phyloP scores from a whole-genome alignment of 2,113 vertebrate genomes.

The Struthidea cinerea region DNA sequence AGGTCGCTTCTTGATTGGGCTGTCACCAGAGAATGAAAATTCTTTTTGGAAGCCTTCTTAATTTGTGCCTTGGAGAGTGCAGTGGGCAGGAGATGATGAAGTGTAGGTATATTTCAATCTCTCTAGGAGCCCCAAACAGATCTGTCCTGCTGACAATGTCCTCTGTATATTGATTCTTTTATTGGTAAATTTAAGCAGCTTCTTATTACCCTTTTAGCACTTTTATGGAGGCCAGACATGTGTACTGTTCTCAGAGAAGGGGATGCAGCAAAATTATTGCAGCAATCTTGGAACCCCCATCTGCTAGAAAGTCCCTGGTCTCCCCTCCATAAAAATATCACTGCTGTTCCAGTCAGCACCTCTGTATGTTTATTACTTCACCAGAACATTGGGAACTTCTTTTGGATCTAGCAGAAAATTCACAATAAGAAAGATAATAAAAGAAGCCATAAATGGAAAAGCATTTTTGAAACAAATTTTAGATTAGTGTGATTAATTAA shows the following conservation, averaged over 20 bases:
- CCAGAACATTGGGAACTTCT: background rate
- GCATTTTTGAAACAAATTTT: background rate
- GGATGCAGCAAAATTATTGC: background rate
- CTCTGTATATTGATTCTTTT: background rate
- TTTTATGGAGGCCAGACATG: background rate
- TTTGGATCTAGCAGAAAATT: background rate
- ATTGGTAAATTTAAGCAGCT: background rate
- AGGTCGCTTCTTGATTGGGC: background rate
- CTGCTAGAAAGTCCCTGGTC: background rate
- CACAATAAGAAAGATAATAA: background rate
- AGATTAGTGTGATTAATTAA: background rate
- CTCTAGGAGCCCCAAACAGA: background rate
- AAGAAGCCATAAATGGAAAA: background rate
- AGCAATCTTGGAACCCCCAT: background rate
- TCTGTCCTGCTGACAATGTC: background rate
- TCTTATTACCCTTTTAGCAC: background rate
- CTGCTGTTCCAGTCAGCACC: background rate
- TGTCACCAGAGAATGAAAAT: background rate
- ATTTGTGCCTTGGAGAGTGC: background rate
- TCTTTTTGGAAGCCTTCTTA: background rate
- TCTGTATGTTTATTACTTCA: background rate
- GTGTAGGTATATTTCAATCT: background rate
- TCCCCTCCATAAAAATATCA: background rate
- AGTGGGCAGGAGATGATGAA: background rate
- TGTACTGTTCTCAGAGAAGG: background rate